Percentiles rank a stretch among this genome's conserved stretches.
Conservation (phyloP, 2,797 vertebrate genomes). For the Enteromius radiatus region DNA sequence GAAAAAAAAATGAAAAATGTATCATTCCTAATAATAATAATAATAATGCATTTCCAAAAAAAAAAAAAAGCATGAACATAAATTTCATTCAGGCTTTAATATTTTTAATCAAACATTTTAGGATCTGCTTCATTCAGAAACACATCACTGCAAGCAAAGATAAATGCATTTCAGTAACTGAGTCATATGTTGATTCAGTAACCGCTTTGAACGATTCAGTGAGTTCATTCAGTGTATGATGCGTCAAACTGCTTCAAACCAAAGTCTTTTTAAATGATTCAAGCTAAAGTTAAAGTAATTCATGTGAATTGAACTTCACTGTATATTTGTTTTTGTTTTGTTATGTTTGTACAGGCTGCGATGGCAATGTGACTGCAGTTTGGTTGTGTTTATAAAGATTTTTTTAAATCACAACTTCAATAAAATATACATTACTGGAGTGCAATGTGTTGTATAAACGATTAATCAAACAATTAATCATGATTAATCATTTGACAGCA, state of each 20-base stretch:
- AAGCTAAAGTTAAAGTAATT: not conserved
- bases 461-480: too few species aligned
- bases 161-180: not conserved
- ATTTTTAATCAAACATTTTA: not conserved
- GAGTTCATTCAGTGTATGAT: not conserved
- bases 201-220: not conserved
- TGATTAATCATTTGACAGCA: too few species aligned
- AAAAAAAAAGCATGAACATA: not conserved
- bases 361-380: too few species aligned
- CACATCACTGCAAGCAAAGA: not conserved
- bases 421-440: not conserved
- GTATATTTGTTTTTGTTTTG: not conserved
- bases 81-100: not conserved
- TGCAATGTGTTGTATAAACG: not conserved
- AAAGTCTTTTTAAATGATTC: not conserved
- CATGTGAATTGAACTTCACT: not conserved
- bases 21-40: not conserved
- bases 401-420: not conserved
- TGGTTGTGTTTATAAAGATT: not conserved
- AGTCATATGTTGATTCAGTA: constrained; percentile 4
- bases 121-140: not conserved
- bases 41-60: not conserved
- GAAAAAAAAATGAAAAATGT: not conserved
- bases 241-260: not conserved
- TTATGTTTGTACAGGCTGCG: not conserved